phyloP scores from a whole-genome alignment of 1,140 invertebrate genomes.

The Eumaeus atala region DNA sequence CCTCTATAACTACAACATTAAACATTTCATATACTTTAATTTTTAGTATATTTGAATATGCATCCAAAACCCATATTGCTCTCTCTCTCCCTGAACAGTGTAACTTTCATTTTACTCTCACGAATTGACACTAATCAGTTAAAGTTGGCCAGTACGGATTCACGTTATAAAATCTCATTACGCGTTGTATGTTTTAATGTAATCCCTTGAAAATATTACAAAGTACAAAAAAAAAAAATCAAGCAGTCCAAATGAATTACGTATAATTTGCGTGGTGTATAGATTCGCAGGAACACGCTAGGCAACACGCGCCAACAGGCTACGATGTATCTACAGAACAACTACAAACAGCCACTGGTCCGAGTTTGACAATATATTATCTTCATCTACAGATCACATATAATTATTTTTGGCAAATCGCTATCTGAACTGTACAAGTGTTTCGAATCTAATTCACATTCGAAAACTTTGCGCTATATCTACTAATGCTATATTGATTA shows the following conservation, averaged over 20 bases:
- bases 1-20: too few relatives aligned
- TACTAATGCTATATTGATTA: not conserved
- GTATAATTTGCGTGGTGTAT: constrained; percentile 22
- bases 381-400: constrained; percentile 60
- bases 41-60: too few relatives aligned
- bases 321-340: constrained; percentile 61
- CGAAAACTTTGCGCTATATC: constrained; percentile 9
- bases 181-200: too few relatives aligned
- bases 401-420: constrained; percentile 61
- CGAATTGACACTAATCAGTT: too few relatives aligned
- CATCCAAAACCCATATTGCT: too few relatives aligned
- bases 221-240: too few relatives aligned
- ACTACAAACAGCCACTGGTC: constrained; percentile 66
- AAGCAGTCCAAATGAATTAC: not conserved
- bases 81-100: too few relatives aligned
- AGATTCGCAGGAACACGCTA: constrained; percentile 38
- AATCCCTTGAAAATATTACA: too few relatives aligned
- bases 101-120: too few relatives aligned
- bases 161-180: too few relatives aligned
- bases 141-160: too few relatives aligned
- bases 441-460: constrained; percentile 19
- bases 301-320: constrained; percentile 63
- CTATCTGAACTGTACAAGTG: constrained; percentile 48
- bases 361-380: constrained; percentile 50
- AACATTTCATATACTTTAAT: too few relatives aligned